Conservation (phyloP, 2,113 vertebrate genomes). For the Alaudala cheleensis region DNA sequence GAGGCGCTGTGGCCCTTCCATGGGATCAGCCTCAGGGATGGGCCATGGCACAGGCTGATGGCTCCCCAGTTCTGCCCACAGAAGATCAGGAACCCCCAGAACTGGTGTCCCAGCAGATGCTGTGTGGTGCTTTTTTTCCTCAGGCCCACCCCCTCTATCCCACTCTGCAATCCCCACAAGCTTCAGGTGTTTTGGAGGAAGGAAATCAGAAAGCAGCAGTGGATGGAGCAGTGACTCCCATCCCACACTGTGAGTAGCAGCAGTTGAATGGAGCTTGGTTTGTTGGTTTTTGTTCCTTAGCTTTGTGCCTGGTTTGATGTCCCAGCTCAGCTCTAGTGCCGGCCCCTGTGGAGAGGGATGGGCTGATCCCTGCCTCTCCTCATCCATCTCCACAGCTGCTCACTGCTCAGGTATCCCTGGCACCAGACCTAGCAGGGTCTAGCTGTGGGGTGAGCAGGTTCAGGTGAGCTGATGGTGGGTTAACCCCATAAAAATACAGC, state of each 20-base stretch:
- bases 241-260: fast-evolving
- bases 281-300: fast-evolving
- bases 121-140: background rate
- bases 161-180: background rate
- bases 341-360: background rate
- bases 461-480: fast-evolving
- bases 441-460: background rate
- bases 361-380: background rate
- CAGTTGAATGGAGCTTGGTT: background rate
- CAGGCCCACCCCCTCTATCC: fast-evolving
- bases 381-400: background rate
- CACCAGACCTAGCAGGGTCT: background rate
- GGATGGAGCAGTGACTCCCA: background rate
- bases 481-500: fast-evolving
- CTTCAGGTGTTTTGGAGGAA: background rate
- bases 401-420: fast-evolving
- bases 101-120: background rate
- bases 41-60: fast-evolving
- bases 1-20: background rate
- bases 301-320: background rate
- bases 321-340: background rate
- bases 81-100: background rate
- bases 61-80: too few relatives aligned
- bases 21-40: fast-evolving
- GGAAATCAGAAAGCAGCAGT: background rate